These are phyloP conservation scores for Drosophila lacteicornis DNA, from an alignment of 1,140 invertebrate genomes.

Conservation along the genomic window DNA sequence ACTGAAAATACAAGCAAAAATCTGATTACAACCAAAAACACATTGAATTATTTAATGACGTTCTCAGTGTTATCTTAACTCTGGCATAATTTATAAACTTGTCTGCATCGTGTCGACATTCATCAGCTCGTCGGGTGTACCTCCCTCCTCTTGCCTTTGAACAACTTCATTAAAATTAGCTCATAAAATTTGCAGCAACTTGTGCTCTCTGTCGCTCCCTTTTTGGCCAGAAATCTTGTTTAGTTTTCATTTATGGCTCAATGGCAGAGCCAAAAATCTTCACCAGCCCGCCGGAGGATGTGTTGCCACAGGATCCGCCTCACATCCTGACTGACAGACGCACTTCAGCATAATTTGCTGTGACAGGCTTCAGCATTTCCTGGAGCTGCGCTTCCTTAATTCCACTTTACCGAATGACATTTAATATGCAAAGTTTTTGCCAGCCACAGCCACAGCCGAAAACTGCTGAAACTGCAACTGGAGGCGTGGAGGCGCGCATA, in stretches of 20 bases:
- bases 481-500: slow-evolving; percentile 56
- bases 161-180: slow-evolving; percentile 82
- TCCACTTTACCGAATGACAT: slow-evolving; percentile 82
- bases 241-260: slow-evolving; percentile 82
- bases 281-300: slow-evolving; percentile 42
- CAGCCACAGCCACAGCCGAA: slow-evolving; percentile 19
- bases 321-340: slow-evolving; percentile 73
- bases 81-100: slow-evolving; percentile 73
- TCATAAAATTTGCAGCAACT: slow-evolving; percentile 77
- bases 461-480: slow-evolving; percentile 19
- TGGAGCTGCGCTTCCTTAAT: slow-evolving; percentile 67
- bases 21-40: slow-evolving; percentile 28
- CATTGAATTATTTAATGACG: slow-evolving; percentile 44
- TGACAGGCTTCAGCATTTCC: slow-evolving; percentile 70
- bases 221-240: slow-evolving; percentile 74
- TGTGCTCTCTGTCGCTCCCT: slow-evolving; percentile 22
- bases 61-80: slow-evolving; percentile 43
- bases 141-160: slow-evolving; percentile 6
- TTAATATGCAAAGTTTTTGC: slow-evolving; percentile 80
- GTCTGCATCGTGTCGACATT: slow-evolving; percentile 74
- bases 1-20: slow-evolving; percentile 2
- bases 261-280: slow-evolving; percentile 51
- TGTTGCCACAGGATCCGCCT: slow-evolving; percentile 57
- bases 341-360: slow-evolving; percentile 81
- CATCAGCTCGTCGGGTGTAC: slow-evolving; percentile 57